Base-by-base conservation (phyloP, 2,797 vertebrate species). In the Cyprinella venusta region DNA sequence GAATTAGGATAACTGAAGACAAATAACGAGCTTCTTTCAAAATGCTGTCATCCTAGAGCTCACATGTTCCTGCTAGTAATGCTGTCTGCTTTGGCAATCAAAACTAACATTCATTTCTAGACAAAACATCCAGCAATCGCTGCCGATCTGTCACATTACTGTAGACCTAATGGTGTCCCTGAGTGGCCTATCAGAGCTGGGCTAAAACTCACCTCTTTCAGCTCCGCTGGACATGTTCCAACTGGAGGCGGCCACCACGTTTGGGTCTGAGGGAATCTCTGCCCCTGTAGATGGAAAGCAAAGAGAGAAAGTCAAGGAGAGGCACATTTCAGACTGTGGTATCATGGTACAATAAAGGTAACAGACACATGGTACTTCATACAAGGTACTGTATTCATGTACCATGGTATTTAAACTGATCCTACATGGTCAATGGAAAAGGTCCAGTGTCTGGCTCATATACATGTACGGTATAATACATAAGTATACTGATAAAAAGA, bases 191-290 rank as follows among this genome's bases (percentile, higher is more conserved):
- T 38, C 12, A 76, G 56, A 70, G 30, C 48, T 54, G 71, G 74
- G 45, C 65, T 85, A 89, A 52, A 74, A 83, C 86, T 86, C 89
- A 94, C 96, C 96, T 95, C 95, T 96, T 89, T 97, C 96, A 90
- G 96, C 93, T 87, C 96, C 95, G 70, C 92, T 96, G 76, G 97
- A 96, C 89, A 90, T 86, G 90, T 97, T 98, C 97, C 97, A 98
- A 79, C 96, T 93, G 2, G 95, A 93, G 2, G 95, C 93, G 84
- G 96, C 96, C 88, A 94, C 91, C 89, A 96, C 93, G 87, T 94
- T 96, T 81, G 94, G 94, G 91, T 95, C 94, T 75, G 95, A 88
- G 9, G 95, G 93, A 87, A 94, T 90, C 80, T 97, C 96, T 50
- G 93, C 96, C 91, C 93, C 98, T 99, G 93, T 70, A 94, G 88